These are phyloP conservation scores for Carassius gibelio DNA, from an alignment of 2,113 vertebrate species.

Conservation along the genomic window DNA sequence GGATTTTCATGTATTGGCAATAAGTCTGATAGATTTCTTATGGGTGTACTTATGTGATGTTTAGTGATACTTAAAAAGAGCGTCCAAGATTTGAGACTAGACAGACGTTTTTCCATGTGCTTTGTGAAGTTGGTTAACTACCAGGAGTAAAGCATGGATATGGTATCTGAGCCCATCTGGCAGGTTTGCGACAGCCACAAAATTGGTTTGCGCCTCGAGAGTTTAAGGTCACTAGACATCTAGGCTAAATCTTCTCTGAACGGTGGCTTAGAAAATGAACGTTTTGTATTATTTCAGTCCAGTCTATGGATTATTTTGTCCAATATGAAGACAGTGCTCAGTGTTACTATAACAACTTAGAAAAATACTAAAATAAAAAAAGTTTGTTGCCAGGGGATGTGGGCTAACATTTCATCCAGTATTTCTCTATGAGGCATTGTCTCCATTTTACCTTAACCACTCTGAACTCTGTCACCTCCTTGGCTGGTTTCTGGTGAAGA, in stretches of 20 bases:
- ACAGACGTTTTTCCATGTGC: not conserved
- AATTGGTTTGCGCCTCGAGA: not conserved
- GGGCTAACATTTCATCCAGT: slow-evolving; percentile 3
- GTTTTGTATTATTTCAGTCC: not conserved
- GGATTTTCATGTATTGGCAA: not conserved
- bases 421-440: not conserved
- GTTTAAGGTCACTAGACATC: not conserved
- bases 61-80: not conserved
- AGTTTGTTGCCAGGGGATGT: slow-evolving; percentile 21
- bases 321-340: not conserved
- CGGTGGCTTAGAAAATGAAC: not conserved
- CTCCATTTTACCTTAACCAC: slow-evolving; percentile 18
- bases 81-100: not conserved
- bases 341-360: not conserved
- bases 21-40: not conserved
- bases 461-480: slow-evolving; percentile 4
- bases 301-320: not conserved
- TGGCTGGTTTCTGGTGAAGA: not conserved
- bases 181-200: not conserved
- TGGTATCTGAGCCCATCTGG: slow-evolving; percentile 3
- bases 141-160: slow-evolving; percentile 14
- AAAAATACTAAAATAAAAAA: slow-evolving; percentile 14
- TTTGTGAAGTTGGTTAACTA: slow-evolving; percentile 12
- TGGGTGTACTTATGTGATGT: not conserved
- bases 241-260: not conserved